A percentile compares a stretch with the other conserved stretches of the same genome.
Evolutionary conservation across 2,113 vertebrate genomes (phyloP).

Genomic region (Phocoena sinus): DNA sequence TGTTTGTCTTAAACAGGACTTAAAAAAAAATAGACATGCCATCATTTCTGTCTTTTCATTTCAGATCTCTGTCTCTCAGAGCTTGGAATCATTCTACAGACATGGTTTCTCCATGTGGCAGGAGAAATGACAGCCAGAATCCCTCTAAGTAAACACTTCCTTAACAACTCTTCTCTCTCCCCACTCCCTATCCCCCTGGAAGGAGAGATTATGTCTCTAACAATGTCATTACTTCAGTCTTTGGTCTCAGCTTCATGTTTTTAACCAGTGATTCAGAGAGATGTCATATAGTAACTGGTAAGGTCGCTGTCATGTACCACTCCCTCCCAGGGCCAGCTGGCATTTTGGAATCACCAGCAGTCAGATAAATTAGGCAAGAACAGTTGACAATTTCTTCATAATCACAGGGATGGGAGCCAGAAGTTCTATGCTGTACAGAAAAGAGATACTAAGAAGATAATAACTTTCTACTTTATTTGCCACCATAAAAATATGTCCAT

Average conservation of each 20-base stretch:
- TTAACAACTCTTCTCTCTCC: background rate
- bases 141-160: background rate
- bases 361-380: background rate
- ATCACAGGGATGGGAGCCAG: background rate
- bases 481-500: background rate
- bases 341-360: background rate
- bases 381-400: background rate
- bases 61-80: background rate
- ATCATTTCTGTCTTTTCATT: background rate
- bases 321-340: too few species aligned
- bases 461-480: background rate
- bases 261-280: background rate
- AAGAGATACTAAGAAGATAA: background rate
- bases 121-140: background rate
- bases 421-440: background rate
- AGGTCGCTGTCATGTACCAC: rapidly evolving
- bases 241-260: background rate
- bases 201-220: background rate
- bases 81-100: background rate
- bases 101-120: background rate
- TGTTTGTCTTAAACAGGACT: background rate
- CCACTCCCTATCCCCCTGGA: rapidly evolving
- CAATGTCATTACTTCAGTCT: background rate
- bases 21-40: background rate
- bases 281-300: rapidly evolving